A percentile compares a stretch with the other conserved stretches of the same genome.
Conservation (phyloP, 2,797 vertebrate species). For the Clarias laeviceps region DNA sequence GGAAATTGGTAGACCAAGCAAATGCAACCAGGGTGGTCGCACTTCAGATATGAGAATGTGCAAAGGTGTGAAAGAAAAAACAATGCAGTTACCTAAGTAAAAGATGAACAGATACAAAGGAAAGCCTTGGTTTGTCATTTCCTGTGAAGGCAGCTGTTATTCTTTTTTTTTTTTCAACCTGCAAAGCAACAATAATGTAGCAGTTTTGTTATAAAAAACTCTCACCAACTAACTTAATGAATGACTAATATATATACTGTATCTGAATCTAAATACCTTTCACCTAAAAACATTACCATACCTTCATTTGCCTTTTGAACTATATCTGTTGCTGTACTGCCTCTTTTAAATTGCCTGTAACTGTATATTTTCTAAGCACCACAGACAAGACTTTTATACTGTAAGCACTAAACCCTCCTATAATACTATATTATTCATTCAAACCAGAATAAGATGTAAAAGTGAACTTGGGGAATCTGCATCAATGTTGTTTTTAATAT, state of each 20-base stretch:
- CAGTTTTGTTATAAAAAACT: neutral
- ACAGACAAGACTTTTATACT: neutral
- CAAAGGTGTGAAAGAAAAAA: conserved; percentile 1
- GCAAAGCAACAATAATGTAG: neutral
- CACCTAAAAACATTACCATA: neutral
- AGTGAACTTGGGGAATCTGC: neutral
- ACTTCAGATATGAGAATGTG: neutral
- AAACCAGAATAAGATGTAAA: neutral
- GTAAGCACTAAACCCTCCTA: neutral
- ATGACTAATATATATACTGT: neutral
- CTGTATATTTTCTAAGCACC: neutral
- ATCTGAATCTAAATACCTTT: neutral
- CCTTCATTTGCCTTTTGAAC: neutral
- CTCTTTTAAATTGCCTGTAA: neutral
- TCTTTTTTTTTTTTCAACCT: conserved; percentile 10
- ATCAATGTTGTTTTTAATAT: neutral
- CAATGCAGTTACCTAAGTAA: conserved; percentile 65
- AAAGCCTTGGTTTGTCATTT: conserved; percentile 58
- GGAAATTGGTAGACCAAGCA: conserved; percentile 42
- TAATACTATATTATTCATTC: neutral
- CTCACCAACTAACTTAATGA: rapidly evolving
- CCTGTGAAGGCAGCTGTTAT: conserved; percentile 6
- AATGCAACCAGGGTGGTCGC: conserved; percentile 35
- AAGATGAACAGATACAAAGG: conserved; percentile 34
- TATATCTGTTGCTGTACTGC: neutral